These are phyloP conservation scores for Pelochelys cantorii DNA, from an alignment of 2,797 vertebrate genomes.

Conservation along the genomic window DNA sequence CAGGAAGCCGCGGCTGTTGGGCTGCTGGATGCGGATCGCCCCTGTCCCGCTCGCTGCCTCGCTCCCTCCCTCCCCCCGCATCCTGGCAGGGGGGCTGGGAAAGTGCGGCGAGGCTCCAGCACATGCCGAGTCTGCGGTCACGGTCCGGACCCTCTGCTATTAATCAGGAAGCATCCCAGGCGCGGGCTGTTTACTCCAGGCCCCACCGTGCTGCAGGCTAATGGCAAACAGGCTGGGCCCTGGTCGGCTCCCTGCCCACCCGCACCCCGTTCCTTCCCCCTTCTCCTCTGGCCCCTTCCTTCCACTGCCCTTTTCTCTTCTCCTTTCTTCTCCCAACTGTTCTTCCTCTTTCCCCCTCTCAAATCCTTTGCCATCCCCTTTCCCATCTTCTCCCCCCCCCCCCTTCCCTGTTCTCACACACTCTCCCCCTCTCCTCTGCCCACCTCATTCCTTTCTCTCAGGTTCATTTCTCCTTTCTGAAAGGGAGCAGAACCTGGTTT, in stretches of 20 bases:
- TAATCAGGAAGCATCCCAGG: conserved; percentile 68
- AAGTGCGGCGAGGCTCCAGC: conserved; percentile 67
- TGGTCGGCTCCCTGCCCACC: not conserved
- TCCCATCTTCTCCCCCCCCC: not conserved
- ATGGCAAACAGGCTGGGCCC: conserved; percentile 39
- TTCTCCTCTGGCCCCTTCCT: not conserved
- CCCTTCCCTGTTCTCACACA: not conserved
- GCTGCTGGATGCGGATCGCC: conserved; percentile 42
- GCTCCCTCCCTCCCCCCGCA: conserved; percentile 46
- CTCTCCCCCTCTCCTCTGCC: not conserved
- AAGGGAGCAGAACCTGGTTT: not conserved
- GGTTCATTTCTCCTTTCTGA: not conserved
- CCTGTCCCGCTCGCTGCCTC: conserved; percentile 47
- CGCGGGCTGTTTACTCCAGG: conserved; percentile 33
- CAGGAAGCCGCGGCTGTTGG: conserved; percentile 52
- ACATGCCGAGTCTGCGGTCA: conserved; percentile 61
- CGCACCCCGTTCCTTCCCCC: not conserved
- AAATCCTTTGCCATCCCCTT: not conserved
- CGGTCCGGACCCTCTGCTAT: conserved; percentile 71
- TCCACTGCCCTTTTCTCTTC: not conserved
- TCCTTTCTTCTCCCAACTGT: not conserved
- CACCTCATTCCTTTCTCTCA: not conserved
- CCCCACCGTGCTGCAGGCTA: conserved; percentile 41
- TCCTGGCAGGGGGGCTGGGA: conserved; percentile 72
- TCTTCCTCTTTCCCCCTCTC: rapidly evolving